Base-by-base conservation (phyloP, 2,888 invertebrate genomes). In the Ormyrus labotus region DNA sequence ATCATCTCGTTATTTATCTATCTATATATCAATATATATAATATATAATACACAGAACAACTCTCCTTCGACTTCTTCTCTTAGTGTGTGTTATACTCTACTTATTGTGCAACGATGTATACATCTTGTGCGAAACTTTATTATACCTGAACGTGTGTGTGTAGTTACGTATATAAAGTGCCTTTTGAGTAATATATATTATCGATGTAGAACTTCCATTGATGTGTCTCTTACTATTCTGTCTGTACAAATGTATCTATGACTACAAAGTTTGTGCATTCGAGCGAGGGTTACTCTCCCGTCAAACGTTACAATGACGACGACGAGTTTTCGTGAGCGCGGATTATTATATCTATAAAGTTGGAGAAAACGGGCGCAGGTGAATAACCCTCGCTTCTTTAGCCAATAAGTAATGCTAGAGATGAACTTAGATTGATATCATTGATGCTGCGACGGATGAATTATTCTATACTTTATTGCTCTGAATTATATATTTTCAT, bases 181-280 rank as follows among this genome's bases (percentile, higher is more conserved):
- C 53, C 74, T 75, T 78, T 78, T 70, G 71, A 75, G 63, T 55
- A 76, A 65, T 68, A 76, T 71, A 19, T 13, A 34, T 34, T 34
- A 81, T 75, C 58, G 67, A 76, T 65, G 81, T 81, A 81, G 81
- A 81, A 81, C 61, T 75, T 70, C 72, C 74, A 78, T 81, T 81
- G 75, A 50, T 81, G 74, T 78, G 61, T 79, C 63, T 79, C 57
- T 71, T 75, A 57, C 61, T 75, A 71, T 63, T 78, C 75, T 78
- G 53, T 80, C 70, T 73, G 51, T 74, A 60, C 47, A 78, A 78
- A 69, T 60, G 65, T 71, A 68, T 72, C 48, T 73, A 72, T 60
- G 68, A 77, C 58, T 73, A 61, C 19, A 77, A 81, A 58, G 72
- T 77, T 73, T 50, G 55, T 76, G 68, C 63, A 58, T 55, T 70